Conservation (phyloP, 2,797 vertebrate species). For the Gallinago nigripennis region DNA sequence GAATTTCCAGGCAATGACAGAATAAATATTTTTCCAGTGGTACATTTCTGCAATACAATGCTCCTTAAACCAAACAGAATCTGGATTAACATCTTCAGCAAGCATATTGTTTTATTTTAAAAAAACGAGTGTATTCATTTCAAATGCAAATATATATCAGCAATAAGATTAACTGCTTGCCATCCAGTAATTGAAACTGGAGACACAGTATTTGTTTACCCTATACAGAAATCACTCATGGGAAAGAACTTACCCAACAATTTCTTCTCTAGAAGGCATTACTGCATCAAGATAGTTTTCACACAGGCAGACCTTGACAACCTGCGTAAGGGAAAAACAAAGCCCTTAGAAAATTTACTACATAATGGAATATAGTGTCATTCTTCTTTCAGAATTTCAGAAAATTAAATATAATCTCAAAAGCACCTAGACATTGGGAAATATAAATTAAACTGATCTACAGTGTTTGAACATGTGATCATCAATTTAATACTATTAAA, state of each 20-base stretch:
- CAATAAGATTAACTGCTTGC: not conserved
- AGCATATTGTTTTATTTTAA: not conserved
- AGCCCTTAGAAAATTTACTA: not conserved
- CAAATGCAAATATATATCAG: not conserved
- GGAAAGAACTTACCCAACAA: slow-evolving; percentile 33
- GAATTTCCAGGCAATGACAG: not conserved
- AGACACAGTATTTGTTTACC: not conserved
- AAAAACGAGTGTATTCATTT: not conserved
- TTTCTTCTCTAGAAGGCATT: slow-evolving; percentile 46
- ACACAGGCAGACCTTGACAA: not conserved
- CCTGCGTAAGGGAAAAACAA: not conserved
- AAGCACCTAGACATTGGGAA: not conserved
- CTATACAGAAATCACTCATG: not conserved
- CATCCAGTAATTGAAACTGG: not conserved
- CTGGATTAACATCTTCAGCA: not conserved
- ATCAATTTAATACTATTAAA: not conserved
- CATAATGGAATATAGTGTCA: not conserved
- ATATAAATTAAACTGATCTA: not conserved
- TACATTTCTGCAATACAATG: not conserved
- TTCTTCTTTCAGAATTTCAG: not conserved
- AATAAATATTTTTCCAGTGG: not conserved
- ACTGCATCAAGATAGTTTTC: slow-evolving; percentile 1
- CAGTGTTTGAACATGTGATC: not conserved
- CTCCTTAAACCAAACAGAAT: not conserved
- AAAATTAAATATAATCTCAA: not conserved